phyloP scores from a whole-genome alignment of 2,888 invertebrate species.

The Apocheima hispidaria region DNA sequence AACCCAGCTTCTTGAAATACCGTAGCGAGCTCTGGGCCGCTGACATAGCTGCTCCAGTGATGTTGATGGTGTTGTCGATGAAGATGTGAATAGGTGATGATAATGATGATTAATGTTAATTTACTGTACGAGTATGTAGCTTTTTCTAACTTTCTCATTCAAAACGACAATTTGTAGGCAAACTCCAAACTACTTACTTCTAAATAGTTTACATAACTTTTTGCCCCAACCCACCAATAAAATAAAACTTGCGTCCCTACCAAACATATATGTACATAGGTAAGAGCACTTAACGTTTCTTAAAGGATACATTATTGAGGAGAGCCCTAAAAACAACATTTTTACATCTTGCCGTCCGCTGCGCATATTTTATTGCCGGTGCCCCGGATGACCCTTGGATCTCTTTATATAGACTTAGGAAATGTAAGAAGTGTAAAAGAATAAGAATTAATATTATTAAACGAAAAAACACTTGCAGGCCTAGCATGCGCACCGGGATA shows the following conservation, averaged over 20 bases:
- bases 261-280: constrained; percentile 58
- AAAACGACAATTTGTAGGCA: background rate
- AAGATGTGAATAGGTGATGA: too few relatives aligned
- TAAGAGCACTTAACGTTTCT: constrained; percentile 77
- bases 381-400: constrained; percentile 79
- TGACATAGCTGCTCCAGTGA: too few relatives aligned
- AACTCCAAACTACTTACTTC: background rate
- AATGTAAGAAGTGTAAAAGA: constrained; percentile 40
- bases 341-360: constrained; percentile 79
- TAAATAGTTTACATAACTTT: constrained; percentile 26
- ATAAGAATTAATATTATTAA: background rate
- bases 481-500: too few relatives aligned
- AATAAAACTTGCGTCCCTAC: constrained; percentile 21
- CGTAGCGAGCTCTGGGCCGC: too few relatives aligned
- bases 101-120: too few relatives aligned
- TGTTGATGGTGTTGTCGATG: too few relatives aligned
- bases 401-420: constrained; percentile 61
- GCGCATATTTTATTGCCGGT: constrained; percentile 84
- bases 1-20: too few relatives aligned
- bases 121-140: too few relatives aligned
- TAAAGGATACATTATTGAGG: constrained; percentile 81
- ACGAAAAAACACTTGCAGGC: too few relatives aligned
- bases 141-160: background rate
- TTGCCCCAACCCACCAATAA: constrained; percentile 18
- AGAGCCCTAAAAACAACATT: constrained; percentile 82